Conservation (phyloP, 2,888 invertebrate genomes). For the Leptopilina myrica region DNA sequence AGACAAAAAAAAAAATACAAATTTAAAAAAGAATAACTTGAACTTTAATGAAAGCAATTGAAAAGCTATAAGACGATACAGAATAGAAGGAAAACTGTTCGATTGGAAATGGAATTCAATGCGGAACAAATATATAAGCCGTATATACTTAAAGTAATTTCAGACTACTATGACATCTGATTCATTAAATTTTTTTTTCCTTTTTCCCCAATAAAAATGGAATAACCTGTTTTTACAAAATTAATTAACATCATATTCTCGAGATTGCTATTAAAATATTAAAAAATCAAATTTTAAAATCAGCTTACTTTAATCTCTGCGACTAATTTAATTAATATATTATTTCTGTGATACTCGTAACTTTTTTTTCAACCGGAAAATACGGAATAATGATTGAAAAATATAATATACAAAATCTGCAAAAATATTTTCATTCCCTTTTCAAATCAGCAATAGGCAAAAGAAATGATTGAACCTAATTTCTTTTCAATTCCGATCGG, state of each 20-base stretch:
- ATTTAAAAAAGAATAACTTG: background rate
- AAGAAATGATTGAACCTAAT: slow-evolving; percentile 8
- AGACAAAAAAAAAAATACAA: background rate
- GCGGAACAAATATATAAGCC: background rate
- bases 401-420: background rate
- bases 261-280: too few relatives aligned
- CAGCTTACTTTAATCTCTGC: too few relatives aligned
- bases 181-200: background rate
- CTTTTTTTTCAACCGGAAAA: too few relatives aligned
- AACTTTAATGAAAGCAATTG: background rate
- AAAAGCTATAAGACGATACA: background rate
- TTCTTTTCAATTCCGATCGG: background rate
- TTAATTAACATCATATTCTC: too few relatives aligned
- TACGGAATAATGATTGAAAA: too few relatives aligned
- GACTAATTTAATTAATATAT: too few relatives aligned
- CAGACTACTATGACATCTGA: background rate
- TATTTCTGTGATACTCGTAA: too few relatives aligned
- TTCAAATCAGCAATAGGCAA: background rate
- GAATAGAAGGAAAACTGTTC: background rate
- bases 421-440: background rate
- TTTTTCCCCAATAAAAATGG: too few relatives aligned
- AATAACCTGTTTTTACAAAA: too few relatives aligned
- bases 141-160: background rate
- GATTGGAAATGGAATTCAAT: background rate
- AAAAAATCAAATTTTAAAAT: too few relatives aligned